Evolutionary conservation across 2,113 vertebrate genomes (phyloP), one percentile per base, ranked within the genome.

Genomic region (Meles meles): DNA sequence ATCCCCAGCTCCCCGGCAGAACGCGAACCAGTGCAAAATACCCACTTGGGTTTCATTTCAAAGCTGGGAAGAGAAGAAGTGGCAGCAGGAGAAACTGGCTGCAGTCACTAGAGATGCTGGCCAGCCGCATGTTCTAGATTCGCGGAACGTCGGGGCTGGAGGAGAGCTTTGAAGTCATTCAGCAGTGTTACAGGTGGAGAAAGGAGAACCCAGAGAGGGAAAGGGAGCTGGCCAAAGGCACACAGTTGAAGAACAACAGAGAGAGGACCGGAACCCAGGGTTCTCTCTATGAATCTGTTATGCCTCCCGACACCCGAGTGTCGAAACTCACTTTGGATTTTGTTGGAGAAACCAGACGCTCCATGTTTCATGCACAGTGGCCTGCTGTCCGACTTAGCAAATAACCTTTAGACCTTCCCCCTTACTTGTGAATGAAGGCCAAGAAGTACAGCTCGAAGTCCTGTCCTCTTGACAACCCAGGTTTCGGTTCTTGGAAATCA

Each of bases 1-100:
- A 8, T 37, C 29, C 76, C 31, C 44, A 59, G 77, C 39, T 69
- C 6, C 63, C 23, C 11, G 12, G 31, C 31, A 25, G 25, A 34
- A 34, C 29, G 1, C 0, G 13, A 21, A 2, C 7, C 31, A 29
- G 12, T 2, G 27, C 34, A 52, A 25, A 63, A 37, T 9, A n/a
- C 6, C 27, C 55, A 2, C 72, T 76, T 39, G 15, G 49, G 63
- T 42, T 85, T 84, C 49, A n/a, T 55, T 57, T 57, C 39, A 21
- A 74, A 69, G 71, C 71, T 0, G 11, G 31, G 31, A 82, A 37
- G 52, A 49, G 44, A 39, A 57, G 55, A 31, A 34, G 0, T 2
- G 57, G 57, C 10, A 14, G 34, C 42, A 59, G 0, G n/a, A 61
- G 42, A 27, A 39, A 29, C 27, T 3, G 17, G 37, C 39, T 82